Evolutionary conservation across 2,797 vertebrate species (phyloP).

Genomic region (Macropodus opercularis): DNA sequence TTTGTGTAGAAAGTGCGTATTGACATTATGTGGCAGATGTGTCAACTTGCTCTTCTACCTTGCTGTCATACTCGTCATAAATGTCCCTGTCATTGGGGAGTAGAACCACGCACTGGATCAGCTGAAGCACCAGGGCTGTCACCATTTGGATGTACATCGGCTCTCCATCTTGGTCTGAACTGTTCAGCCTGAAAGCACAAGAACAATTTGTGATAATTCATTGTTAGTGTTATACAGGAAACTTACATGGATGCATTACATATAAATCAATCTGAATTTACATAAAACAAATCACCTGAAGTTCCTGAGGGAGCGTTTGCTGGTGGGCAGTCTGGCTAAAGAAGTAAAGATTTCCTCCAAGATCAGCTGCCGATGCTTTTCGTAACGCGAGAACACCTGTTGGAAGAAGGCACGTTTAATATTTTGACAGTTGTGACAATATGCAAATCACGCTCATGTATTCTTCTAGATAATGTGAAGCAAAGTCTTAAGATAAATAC

Average conservation of each 20-base stretch:
- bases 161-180: conserved; percentile 94
- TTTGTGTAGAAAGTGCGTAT: not conserved
- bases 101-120: conserved; percentile 98
- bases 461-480: not conserved
- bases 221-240: not conserved
- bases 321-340: conserved; percentile 94
- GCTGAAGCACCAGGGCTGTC: conserved; percentile 93
- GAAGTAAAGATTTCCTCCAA: conserved; percentile 98
- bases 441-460: too few relatives aligned
- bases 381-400: conserved; percentile 96
- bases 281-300: conserved; percentile 85
- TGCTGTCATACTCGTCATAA: conserved; percentile 89
- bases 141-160: conserved; percentile 99
- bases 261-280: conserved; percentile 7
- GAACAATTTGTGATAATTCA: not conserved
- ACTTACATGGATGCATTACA: too few relatives aligned
- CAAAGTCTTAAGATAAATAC: not conserved
- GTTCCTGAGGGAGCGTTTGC: conserved; percentile 97
- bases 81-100: conserved; percentile 89
- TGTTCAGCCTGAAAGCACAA: conserved; percentile 87
- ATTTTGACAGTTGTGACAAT: not conserved
- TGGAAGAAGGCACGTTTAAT: not conserved
- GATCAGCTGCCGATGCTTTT: conserved; percentile 97
- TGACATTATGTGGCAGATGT: not conserved
- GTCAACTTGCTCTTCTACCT: conserved; percentile 76